Base-by-base conservation (phyloP, 2,888 invertebrate species). In the Cordilura impudica region DNA sequence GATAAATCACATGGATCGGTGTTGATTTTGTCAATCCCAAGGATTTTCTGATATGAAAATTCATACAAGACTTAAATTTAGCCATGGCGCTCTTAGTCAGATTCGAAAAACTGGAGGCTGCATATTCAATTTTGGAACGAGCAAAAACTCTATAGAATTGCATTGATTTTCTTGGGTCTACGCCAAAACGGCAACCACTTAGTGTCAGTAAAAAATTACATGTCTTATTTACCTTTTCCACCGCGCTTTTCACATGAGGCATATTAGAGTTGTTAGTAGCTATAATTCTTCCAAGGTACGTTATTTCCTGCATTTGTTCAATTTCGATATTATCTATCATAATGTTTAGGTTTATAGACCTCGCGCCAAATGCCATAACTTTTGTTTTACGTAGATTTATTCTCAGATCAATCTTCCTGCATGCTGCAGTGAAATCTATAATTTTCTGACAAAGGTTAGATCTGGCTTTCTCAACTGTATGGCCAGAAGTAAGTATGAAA, bases 121-220 rank as follows among this genome's bases (percentile, higher is more conserved):
- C 53, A 45, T 54, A 67, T 45, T 67, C 67, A 0, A 67, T 54
- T 18, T 54, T 54, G 2, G 67, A 43, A 10, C 67, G 4, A 0
- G 19, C 31, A 21, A 39, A 65, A 7, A 43, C n/a, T n/a, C 16
- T 53, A 10, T 39, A 53, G 2, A 66, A 23, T 8, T 14, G 29
- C 4, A 66, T 14, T 0, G 66, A 35, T 16, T 18, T 66, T 8
- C 2, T 6, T 1, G 65, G 53, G 5, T 53, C 65, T 10, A 66
- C 23, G 5, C 67, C 67, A 21, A 31, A 69, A 4, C 10, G 16
- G 12, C 56, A 69, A 1, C 56, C 56, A 45, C 45, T 56, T 1
- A 69, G 10, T 8, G 29, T 56, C 10, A 16, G 14, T 6, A 67
- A 8, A 16, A 66, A 66, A 2, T 35, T 21, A 10, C 53, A 53